Evolutionary conservation across 2,888 invertebrate genomes (phyloP).

Genomic region (Nomada ruficornis): DNA sequence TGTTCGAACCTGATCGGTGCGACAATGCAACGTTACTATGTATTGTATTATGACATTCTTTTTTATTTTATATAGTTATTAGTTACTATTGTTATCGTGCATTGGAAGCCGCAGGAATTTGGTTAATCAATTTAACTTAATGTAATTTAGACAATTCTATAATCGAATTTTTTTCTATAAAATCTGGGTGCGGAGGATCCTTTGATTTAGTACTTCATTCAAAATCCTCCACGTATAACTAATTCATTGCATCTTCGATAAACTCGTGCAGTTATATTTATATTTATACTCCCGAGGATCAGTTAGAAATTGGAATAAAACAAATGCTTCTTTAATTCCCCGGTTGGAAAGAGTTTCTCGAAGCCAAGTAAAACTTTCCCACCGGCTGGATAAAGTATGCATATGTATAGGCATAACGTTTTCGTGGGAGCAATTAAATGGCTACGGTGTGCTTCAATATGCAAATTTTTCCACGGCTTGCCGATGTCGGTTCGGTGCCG

Average conservation of each 20-base stretch:
- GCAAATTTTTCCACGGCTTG: constrained; percentile 50
- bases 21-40: constrained; percentile 32
- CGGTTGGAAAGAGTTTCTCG: constrained; percentile 8
- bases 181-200: too few species aligned
- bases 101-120: background rate
- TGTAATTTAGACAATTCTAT: too few species aligned
- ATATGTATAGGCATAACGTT: background rate
- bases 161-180: too few species aligned
- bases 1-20: constrained; percentile 75
- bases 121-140: too few species aligned
- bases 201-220: too few species aligned
- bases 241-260: too few species aligned
- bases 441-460: constrained; percentile 9
- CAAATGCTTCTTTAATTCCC: background rate
- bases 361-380: constrained; percentile 10
- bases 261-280: too few species aligned
- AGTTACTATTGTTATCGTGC: background rate
- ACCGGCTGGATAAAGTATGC: background rate
- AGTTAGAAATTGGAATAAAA: constrained; percentile 3
- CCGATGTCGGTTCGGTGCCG: constrained; percentile 2
- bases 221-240: too few species aligned
- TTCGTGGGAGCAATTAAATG: constrained; percentile 39
- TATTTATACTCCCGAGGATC: too few species aligned
- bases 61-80: background rate
- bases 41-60: background rate